Conservation (phyloP, 2,113 vertebrate species). For the Dermatemys mawii region DNA sequence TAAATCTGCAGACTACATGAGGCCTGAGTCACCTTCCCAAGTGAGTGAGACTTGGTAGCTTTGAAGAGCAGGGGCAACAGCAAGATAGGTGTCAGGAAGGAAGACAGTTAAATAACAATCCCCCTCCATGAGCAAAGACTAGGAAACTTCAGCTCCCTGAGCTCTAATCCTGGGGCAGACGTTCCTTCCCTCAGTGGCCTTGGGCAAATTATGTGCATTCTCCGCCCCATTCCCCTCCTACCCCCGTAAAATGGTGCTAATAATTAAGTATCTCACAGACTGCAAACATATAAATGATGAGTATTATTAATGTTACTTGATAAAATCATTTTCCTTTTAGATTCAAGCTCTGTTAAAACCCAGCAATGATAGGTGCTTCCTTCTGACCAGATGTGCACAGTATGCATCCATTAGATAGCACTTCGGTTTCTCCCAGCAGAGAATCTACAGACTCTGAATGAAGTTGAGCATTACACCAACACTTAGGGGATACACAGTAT, state of each 20-base stretch:
- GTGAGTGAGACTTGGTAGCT: background rate
- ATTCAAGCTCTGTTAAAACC: background rate
- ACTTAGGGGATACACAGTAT: background rate
- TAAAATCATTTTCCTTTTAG: background rate
- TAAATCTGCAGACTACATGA: background rate
- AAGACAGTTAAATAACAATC: background rate
- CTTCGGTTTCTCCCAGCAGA: background rate
- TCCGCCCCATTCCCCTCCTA: background rate
- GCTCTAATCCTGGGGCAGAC: background rate
- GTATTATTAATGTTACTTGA: too few species aligned
- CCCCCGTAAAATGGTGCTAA: too few species aligned
- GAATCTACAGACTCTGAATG: background rate
- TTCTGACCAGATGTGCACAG: accelerated
- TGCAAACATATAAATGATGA: too few species aligned
- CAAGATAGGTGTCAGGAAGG: background rate
- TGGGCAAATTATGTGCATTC: background rate
- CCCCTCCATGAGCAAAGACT: background rate
- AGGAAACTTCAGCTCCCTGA: background rate
- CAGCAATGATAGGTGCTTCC: background rate
- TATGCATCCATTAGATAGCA: background rate
- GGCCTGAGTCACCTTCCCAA: background rate
- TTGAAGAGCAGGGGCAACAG: background rate
- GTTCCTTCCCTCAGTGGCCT: background rate
- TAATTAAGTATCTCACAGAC: too few species aligned
- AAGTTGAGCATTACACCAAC: background rate